These are phyloP conservation scores for Scotopteryx bipunctaria DNA, from an alignment of 2,888 invertebrate species.

Conservation along the genomic window DNA sequence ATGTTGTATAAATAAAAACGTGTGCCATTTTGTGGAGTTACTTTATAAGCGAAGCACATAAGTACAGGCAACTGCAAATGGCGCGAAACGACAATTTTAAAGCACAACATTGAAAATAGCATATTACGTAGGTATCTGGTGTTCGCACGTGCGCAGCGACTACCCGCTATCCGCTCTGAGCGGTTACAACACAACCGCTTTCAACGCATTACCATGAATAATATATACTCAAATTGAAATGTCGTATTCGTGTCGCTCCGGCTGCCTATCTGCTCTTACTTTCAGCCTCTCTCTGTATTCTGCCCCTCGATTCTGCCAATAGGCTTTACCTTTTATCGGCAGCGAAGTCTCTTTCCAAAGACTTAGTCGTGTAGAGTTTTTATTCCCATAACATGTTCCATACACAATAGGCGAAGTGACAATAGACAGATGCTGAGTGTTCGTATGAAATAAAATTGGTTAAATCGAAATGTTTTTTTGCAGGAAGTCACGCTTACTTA, in stretches of 20 bases:
- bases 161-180: constrained; percentile 67
- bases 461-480: constrained; percentile 22
- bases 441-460: constrained; percentile 10
- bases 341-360: constrained; percentile 54
- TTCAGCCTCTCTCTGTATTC: constrained; percentile 66
- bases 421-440: constrained; percentile 4
- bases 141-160: constrained; percentile 74
- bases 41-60: constrained; percentile 76
- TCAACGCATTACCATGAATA: constrained; percentile 83
- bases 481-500: constrained; percentile 27
- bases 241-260: constrained; percentile 78
- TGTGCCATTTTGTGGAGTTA: constrained; percentile 64
- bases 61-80: constrained; percentile 70
- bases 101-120: constrained; percentile 77
- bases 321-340: constrained; percentile 73
- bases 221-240: constrained; percentile 82
- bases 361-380: constrained; percentile 40
- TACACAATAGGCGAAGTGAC: constrained; percentile 19
- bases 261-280: constrained; percentile 68
- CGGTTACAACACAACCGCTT: constrained; percentile 66
- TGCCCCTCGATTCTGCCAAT: constrained; percentile 66
- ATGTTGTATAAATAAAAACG: constrained; percentile 60
- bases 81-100: constrained; percentile 80
- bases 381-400: constrained; percentile 37
- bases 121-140: constrained; percentile 61